Base-by-base conservation (phyloP, 1,140 invertebrate genomes). In the Wasmannia auropunctata region DNA sequence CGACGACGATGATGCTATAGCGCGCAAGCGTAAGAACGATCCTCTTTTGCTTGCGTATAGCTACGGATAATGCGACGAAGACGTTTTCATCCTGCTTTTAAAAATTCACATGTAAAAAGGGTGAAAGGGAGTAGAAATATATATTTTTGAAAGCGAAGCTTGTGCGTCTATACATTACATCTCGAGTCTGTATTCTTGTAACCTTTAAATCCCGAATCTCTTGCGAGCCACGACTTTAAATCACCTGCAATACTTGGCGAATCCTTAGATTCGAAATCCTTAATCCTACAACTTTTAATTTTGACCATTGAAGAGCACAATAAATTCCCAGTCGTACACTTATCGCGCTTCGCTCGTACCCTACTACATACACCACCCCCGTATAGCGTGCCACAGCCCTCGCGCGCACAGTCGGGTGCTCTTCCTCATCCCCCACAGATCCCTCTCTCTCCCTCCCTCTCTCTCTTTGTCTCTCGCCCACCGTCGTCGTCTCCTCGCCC, bases 211-310 rank as follows among this genome's bases (percentile, higher is more conserved):
- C 34, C 10, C 7, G 49, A 56, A 69, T 69, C 43, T 51, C 31
- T 28, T 3, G 8, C 31, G 34, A 28, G 22, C 19, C 34, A 22
- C 63, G 49, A 70, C 46, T 80, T 69, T 51, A 34, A 69, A 65
- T 65, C 10, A 25, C 22, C 25, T 19, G n/a, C 22, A 16, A 70
- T 43, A 51, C 51, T 72, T 40, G 22, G 3, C 22, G 56, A 80
- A 63, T 43, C 28, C 28, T 10, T 14, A 14, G 34, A 56, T 70
- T 25, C 25, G 37, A 74, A 40, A 83, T n/a, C 43, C 76, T 76
- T 79, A 79, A 79, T 54, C 28, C 67, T 22, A 11, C 51, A 22
- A 58, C 79, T 72, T 83, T 83, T 70, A 58, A 83, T 83, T 72
- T 83, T 70, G 25, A 31, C 51, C 43, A 69, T 69, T 80, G 34